Evolutionary conservation across 2,888 invertebrate genomes (phyloP).

Genomic region (Catocala sponsa): DNA sequence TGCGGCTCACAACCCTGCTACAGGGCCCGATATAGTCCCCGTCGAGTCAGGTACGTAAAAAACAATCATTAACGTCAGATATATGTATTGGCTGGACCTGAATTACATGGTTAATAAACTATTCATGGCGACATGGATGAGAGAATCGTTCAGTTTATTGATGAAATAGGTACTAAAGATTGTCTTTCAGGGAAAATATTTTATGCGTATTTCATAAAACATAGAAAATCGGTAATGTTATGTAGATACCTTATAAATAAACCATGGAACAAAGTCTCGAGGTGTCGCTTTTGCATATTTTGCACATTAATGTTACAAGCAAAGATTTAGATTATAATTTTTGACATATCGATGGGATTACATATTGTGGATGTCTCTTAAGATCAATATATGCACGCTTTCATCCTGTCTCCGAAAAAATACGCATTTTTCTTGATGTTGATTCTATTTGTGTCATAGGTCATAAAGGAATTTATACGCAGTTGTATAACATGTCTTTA

Average conservation of each 20-base stretch:
- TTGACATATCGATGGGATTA: not conserved
- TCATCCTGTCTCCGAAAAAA: slow-evolving; percentile 1
- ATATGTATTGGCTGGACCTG: slow-evolving; percentile 16
- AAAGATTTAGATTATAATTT: not conserved
- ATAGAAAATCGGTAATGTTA: slow-evolving; percentile 29
- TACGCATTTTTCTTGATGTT: not conserved
- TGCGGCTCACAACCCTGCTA: slow-evolving; percentile 72
- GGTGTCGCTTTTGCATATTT: not conserved
- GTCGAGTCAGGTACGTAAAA: slow-evolving; percentile 83
- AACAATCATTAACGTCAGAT: slow-evolving; percentile 42
- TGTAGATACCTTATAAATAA: slow-evolving; percentile 37
- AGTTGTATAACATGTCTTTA: too few relatives aligned
- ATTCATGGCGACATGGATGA: not conserved
- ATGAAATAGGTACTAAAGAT: too few relatives aligned
- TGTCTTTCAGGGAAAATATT: slow-evolving; percentile 10
- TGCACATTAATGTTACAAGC: not conserved
- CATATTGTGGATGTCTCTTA: not conserved
- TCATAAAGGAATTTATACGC: too few relatives aligned
- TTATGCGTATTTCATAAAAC: slow-evolving; percentile 29
- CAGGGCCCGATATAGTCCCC: slow-evolving; percentile 88
- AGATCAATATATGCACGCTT: not conserved
- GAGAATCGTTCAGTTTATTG: too few relatives aligned
- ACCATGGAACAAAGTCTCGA: not conserved
- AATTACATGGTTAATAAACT: not conserved
- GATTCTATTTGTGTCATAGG: too few relatives aligned